phyloP scores from a whole-genome alignment of 2,888 invertebrate species.

The Conops quadrifasciatus region DNA sequence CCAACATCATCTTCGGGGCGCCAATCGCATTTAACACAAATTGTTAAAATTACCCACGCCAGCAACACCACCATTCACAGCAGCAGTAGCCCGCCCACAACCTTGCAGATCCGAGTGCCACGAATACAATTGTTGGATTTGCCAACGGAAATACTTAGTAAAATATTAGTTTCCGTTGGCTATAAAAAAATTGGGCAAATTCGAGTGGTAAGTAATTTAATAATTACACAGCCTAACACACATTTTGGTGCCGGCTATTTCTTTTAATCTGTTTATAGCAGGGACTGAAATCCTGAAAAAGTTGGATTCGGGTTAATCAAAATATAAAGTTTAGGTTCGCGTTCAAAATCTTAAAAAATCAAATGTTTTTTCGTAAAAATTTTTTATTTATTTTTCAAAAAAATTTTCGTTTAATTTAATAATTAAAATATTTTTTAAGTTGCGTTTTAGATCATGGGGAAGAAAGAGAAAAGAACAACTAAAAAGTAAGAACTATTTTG shows the following conservation, averaged over 20 bases:
- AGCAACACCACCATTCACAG: slow-evolving; percentile 36
- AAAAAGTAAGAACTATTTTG: no score
- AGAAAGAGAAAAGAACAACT: no score
- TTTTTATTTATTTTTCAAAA: background rate
- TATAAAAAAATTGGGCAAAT: slow-evolving; percentile 82
- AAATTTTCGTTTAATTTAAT: no score
- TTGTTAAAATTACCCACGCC: slow-evolving; percentile 27
- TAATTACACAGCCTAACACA: no score
- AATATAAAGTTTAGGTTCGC: no score
- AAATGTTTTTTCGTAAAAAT: background rate
- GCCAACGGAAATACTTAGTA: slow-evolving; percentile 82
- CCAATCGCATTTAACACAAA: slow-evolving; percentile 35
- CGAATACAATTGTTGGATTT: slow-evolving; percentile 71
- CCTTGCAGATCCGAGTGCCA: background rate
- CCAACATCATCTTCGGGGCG: slow-evolving; percentile 36
- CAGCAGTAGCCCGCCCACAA: slow-evolving; percentile 37
- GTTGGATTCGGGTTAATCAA: no score
- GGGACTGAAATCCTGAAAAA: no score
- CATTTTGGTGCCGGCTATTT: no score
- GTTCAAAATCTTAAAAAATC: no score
- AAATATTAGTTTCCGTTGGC: slow-evolving; percentile 77
- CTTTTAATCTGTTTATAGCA: background rate
- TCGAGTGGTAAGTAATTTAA: slow-evolving; percentile 75
- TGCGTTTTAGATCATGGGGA: no score
- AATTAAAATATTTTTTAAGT: no score